A percentile compares a stretch with the other conserved stretches of the same genome.
These are phyloP conservation scores for Hylaea fasciaria DNA, from an alignment of 2,888 invertebrate species.

Conservation along the genomic window DNA sequence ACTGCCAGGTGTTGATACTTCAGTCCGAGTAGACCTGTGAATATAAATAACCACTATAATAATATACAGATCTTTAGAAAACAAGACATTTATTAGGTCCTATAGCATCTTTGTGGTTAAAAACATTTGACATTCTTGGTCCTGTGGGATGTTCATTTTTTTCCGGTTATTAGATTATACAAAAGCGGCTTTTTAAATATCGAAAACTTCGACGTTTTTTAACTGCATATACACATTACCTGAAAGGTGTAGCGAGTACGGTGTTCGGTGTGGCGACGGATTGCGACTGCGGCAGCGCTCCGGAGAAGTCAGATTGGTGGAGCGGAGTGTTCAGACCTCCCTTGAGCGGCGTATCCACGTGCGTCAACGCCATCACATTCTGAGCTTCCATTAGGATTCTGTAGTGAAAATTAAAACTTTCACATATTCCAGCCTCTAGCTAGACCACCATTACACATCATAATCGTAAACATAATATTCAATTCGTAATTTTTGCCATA, in stretches of 20 bases:
- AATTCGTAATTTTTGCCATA: no score
- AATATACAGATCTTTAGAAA: neutral
- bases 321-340: slow-evolving; percentile 98
- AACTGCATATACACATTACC: slow-evolving; percentile 58
- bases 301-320: slow-evolving; percentile 94
- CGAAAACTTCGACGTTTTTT: no score
- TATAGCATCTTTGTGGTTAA: no score
- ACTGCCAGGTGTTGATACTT: slow-evolving; percentile 85
- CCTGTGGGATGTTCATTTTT: no score
- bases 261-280: slow-evolving; percentile 94
- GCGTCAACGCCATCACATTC: slow-evolving; percentile 98
- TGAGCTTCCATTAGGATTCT: slow-evolving; percentile 97
- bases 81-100: neutral
- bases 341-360: slow-evolving; percentile 98
- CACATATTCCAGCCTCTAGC: no score
- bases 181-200: no score
- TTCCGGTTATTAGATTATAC: no score
- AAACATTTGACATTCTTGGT: no score
- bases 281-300: slow-evolving; percentile 90
- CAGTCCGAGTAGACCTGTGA: slow-evolving; percentile 86
- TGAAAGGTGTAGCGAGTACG: slow-evolving; percentile 94
- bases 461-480: no score
- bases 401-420: slow-evolving; percentile 26
- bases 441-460: no score
- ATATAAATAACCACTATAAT: neutral